Evolutionary conservation across 2,888 invertebrate species (phyloP).

Genomic region (Microctonus aethiopoides): DNA sequence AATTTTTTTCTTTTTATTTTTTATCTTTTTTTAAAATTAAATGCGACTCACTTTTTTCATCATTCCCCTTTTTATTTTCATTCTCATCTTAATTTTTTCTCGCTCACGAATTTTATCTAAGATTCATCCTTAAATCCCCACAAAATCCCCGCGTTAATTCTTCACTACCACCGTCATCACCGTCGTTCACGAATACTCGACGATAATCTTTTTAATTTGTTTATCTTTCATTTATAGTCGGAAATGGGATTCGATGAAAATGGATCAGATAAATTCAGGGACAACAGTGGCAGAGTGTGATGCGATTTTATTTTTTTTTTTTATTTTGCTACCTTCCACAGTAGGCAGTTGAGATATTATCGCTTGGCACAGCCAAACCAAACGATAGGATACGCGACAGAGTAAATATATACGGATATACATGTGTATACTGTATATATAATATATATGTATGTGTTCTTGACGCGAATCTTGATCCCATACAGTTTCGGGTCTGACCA

Average conservation of each 20-base stretch:
- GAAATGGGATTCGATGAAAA: constrained; percentile 13
- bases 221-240: constrained; percentile 25
- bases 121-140: constrained; percentile 9
- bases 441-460: not conserved
- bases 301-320: not conserved
- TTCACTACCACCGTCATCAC: constrained; percentile 8
- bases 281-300: not conserved
- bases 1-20: not conserved
- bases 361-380: constrained; percentile 42
- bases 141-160: constrained; percentile 12
- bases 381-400: not conserved
- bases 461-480: constrained; percentile 1
- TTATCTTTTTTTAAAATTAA: not conserved
- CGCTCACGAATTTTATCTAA: constrained; percentile 9
- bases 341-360: constrained; percentile 50
- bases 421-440: not conserved
- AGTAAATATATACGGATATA: not conserved
- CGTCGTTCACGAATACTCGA: not conserved
- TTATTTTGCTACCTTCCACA: not conserved
- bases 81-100: constrained; percentile 11
- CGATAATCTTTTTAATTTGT: constrained; percentile 28
- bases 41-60: not conserved
- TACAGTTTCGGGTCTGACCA: not conserved
- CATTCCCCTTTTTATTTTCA: not conserved
- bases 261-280: constrained; percentile 21